Base-by-base conservation (phyloP, 2,888 invertebrate genomes). In the Agonopterix heracliana region DNA sequence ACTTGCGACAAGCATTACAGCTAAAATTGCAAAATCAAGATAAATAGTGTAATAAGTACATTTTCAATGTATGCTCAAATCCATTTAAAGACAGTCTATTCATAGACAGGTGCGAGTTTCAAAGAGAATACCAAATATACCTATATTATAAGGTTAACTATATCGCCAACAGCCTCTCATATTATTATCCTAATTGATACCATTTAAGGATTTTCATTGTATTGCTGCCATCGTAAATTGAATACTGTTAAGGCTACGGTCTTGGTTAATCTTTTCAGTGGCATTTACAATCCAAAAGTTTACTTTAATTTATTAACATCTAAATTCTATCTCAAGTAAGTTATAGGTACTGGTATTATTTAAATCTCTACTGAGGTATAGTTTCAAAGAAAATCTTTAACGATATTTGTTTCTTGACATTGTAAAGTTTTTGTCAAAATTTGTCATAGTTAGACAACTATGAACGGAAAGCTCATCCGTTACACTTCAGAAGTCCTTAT, bases 181-280 rank as follows among this genome's bases (percentile, higher is more conserved):
- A 34, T 9, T 46, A 34, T 9, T 46, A 46, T 45, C 49, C 42
- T 44, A 38, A 46, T 49, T 44, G 26, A 47, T 50, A 51, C 48
- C 50, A 47, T 58, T 52, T 55, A 54, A 52, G 55, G 52, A 50
- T 46, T 45, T 48, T 55, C 52, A 52, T 56, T 54, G 54, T 57
- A 44, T 51, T 11, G 43, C 44, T 47, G 26, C 10, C 41, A 34
- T 51, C 52, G 54, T 57, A 56, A 58, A 61, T 56, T 51, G 46
- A 52, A 52, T 47, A 40, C 47, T 51, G 50, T 55, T 57, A 54
- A 45, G 52, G 38, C 42, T 47, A 44, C n/a, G 26, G 3, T 26
- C 26, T 26, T 26, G 26, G 26, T 26, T 26, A 26, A 26, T 26
- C 26, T 26, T 26, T 26, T 26, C 26, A 26, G 26, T 26, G 26